These are phyloP conservation scores for Serinus canaria DNA, from an alignment of 2,113 vertebrate species.

Conservation along the genomic window DNA sequence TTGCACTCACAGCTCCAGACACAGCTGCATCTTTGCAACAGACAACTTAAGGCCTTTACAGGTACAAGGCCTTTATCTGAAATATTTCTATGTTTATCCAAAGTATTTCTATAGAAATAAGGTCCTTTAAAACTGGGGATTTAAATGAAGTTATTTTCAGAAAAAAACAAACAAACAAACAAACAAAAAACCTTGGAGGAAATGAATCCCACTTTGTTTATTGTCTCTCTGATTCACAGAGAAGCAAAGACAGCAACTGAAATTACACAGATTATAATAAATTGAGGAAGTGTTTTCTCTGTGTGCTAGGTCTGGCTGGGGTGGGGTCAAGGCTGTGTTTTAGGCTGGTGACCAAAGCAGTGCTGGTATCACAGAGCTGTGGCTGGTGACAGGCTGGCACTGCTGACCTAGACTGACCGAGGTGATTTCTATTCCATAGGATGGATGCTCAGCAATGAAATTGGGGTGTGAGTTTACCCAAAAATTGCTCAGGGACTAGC, in stretches of 20 bases:
- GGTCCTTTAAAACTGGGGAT: background rate
- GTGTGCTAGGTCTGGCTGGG: background rate
- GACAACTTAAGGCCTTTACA: background rate
- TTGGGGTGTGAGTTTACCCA: background rate
- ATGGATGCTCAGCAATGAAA: background rate
- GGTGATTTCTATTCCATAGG: rapidly evolving
- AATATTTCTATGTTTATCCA: background rate
- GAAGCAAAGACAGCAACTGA: background rate
- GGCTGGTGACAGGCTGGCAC: background rate
- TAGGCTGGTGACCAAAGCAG: background rate
- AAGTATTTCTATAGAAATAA: background rate
- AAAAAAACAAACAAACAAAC: background rate
- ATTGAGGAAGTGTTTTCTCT: background rate
- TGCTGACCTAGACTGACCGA: background rate
- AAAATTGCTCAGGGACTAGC: background rate
- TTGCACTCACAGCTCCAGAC: background rate
- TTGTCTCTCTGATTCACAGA: background rate
- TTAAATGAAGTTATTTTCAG: background rate
- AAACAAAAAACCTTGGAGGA: background rate
- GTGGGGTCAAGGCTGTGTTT: background rate
- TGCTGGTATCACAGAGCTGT: background rate
- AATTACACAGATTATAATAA: background rate
- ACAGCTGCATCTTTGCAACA: background rate
- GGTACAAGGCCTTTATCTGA: background rate
- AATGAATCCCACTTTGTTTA: background rate